A percentile compares a stretch with the other conserved stretches of the same genome.
These are phyloP conservation scores for Dendroctonus valens DNA, from an alignment of 1,140 invertebrate species.

Conservation along the genomic window DNA sequence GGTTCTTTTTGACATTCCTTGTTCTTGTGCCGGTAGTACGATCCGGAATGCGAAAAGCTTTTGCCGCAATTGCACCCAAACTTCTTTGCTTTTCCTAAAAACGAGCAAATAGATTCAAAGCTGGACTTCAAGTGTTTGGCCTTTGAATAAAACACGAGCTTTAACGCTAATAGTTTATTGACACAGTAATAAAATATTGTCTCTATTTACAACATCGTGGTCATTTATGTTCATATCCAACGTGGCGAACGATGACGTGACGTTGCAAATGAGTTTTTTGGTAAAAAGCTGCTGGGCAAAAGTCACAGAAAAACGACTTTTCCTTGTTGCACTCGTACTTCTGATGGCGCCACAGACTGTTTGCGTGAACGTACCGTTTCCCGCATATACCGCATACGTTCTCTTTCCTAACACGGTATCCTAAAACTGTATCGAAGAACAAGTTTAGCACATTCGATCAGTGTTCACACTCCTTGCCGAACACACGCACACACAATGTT, in stretches of 20 bases:
- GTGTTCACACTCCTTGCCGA: too few species aligned
- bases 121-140: too few species aligned
- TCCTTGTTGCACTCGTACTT: constrained; percentile 62
- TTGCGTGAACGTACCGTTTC: constrained; percentile 57
- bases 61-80: constrained; percentile 18
- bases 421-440: constrained; percentile 21
- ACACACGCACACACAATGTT: too few species aligned
- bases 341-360: constrained; percentile 58
- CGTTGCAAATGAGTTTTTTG: constrained; percentile 35
- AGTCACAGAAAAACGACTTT: constrained; percentile 35
- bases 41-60: constrained; percentile 7
- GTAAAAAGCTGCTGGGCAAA: constrained; percentile 36
- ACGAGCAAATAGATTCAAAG: too few species aligned
- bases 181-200: not conserved
- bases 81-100: not conserved
- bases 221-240: constrained; percentile 5
- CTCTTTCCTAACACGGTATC: constrained; percentile 1
- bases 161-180: too few species aligned
- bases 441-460: not conserved
- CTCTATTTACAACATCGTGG: constrained; percentile 14
- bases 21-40: constrained; percentile 48
- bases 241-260: constrained; percentile 32
- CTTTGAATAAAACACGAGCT: too few species aligned
- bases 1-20: constrained; percentile 55
- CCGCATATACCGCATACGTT: constrained; percentile 49